Evolutionary conservation across 2,888 invertebrate species (phyloP), one percentile per base, ranked within the genome.

Genomic region (Drosophila stalkeri): DNA sequence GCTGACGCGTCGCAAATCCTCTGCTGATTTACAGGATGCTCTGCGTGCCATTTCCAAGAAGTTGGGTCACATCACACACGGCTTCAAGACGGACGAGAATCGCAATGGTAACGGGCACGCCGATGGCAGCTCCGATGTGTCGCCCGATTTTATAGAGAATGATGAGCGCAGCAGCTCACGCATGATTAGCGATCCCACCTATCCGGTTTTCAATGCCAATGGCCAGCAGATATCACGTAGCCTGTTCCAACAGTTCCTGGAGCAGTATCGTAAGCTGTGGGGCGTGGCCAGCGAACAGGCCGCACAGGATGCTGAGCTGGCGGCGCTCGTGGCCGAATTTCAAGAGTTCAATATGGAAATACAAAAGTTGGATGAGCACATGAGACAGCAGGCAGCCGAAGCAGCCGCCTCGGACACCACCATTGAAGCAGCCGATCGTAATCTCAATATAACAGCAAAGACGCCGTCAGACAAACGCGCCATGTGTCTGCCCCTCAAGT

Each of bases 171-270:
- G 81, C 43, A 88, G 84, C 39, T 90, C 94, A 35, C 95, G 95
- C 90, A 96, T 97, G 0, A 96, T 97, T 62, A 95, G 96, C 51
- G 97, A 97, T 92, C 97, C 97, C 2, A 94, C 94, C 70, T 96
- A 95, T 93, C 97, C 97, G 0, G 95, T 96, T 27, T 96, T 97
- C 82, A 95, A 96, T 87, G 94, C 94, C 69, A 96, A 97, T 78
- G 97, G 97, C 0, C 94, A 95, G 55, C 95, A 96, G 7, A 95
- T 96, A 66, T 97, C 97, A 0, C 95, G 95, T 75, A 95, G 95
- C 8, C 93, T 97, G 0, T 96, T 96, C 91, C 95, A 92, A 81
- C 95, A 96, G 81, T 95, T 96, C 82, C 93, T 96, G 60, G 94
- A 95, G 46, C 94, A 95, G 75, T 95, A 96, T 81, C 95, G 95